Percentiles rank a stretch among this genome's conserved stretches.
Conservation (phyloP, 1,140 invertebrate genomes). For the Polyergus mexicanus region DNA sequence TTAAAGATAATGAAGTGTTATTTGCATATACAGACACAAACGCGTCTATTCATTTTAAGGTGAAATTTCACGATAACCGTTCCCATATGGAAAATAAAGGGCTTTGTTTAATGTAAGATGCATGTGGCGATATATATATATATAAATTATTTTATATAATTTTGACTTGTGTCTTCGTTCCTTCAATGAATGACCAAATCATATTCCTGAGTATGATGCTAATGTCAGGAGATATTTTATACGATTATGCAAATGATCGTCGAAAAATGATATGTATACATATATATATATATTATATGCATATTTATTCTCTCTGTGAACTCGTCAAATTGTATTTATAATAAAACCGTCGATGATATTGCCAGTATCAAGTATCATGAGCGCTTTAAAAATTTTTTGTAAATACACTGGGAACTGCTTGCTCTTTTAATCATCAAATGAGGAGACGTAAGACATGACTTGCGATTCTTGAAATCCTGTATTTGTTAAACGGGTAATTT, state of each 20-base stretch:
- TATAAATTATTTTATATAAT: conserved; percentile 75
- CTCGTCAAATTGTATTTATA: conserved; percentile 12
- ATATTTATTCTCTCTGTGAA: conserved; percentile 13
- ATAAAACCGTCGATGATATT: background rate
- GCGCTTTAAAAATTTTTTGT: conserved; percentile 8
- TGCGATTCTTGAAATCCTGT: background rate
- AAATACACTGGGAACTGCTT: background rate
- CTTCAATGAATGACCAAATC: background rate
- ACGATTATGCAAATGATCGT: background rate
- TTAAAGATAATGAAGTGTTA: background rate
- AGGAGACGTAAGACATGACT: background rate
- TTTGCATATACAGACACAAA: too few relatives aligned
- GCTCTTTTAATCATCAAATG: background rate
- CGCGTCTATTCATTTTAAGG: background rate
- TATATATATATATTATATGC: background rate
- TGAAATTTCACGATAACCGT: conserved; percentile 19
- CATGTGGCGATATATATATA: conserved; percentile 61
- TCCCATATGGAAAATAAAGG: conserved; percentile 29
- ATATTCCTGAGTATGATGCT: background rate
- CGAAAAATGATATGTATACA: conserved; percentile 8
- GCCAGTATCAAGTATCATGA: background rate
- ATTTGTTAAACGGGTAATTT: background rate
- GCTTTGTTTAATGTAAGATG: conserved; percentile 66
- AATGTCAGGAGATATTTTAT: conserved; percentile 27
- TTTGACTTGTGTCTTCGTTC: conserved; percentile 65